Conservation (phyloP, 1,140 invertebrate genomes). For the Anastatus disparis region DNA sequence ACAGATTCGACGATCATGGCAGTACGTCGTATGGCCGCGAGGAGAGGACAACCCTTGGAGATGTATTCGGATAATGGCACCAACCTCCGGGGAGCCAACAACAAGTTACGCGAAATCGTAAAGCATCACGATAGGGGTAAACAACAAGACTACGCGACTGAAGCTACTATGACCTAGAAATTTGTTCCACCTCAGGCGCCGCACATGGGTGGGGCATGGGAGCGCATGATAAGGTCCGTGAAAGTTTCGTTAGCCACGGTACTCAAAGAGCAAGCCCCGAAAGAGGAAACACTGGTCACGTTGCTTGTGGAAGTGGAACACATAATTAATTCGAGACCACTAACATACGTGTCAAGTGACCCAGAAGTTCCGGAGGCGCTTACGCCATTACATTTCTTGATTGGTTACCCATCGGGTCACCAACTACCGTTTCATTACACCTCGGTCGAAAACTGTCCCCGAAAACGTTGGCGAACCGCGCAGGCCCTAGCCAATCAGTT, state of each 20-base stretch:
- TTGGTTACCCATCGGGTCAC: too few relatives aligned
- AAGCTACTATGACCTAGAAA: background rate
- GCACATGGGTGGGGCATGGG: background rate
- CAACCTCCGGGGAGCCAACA: background rate
- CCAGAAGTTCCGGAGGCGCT: too few relatives aligned
- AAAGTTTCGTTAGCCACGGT: background rate
- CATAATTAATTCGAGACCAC: background rate
- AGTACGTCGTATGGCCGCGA: background rate
- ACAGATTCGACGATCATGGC: background rate
- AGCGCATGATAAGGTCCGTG: background rate
- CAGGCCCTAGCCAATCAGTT: too few relatives aligned
- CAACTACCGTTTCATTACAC: too few relatives aligned
- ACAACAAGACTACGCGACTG: background rate
- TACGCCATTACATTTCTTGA: too few relatives aligned
- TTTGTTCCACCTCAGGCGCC: background rate
- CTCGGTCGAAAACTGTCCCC: too few relatives aligned
- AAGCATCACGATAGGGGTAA: background rate
- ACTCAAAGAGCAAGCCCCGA: background rate
- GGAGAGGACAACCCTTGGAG: background rate
- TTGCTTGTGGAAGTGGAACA: background rate
- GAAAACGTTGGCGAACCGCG: too few relatives aligned
- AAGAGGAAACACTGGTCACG: constrained; percentile 9
- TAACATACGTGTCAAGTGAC: background rate
- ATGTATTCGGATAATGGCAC: background rate
- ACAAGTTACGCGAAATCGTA: background rate